Base-by-base conservation (phyloP, 2,113 vertebrate genomes). In the Lasiurus borealis region DNA sequence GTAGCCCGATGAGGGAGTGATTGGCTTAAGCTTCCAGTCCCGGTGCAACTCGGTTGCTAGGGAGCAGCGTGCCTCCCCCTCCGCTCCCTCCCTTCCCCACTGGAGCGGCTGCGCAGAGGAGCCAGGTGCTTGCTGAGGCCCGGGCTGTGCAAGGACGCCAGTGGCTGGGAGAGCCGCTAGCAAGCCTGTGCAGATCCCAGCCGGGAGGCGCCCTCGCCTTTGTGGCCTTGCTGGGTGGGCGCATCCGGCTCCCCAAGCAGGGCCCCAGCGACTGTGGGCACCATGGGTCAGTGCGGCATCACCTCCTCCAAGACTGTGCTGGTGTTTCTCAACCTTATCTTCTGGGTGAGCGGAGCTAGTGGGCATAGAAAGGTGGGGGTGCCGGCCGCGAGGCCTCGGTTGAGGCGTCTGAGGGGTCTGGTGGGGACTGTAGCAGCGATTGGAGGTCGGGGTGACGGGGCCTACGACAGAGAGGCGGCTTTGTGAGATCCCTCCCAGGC, bases 281-380 rank as follows among this genome's bases (percentile, higher is more conserved):
- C 95, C 23, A 98, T 98, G 98, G 98, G 98, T 50, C 99, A 99
- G 98, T 99, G 99, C 95, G 99, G 99, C 40, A 99, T 99, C 93
- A 99, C 99, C 85, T 99, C 99, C 34, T 99, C 99, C 68, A 99
- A 99, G 98, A 99, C 99, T 83, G 99, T 99, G 81, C 95, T 99
- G 96, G 99, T 99, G 95, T 99, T 99, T 95, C 99, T 99, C 75
- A 99, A 99, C 96, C 99, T 99, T 76, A 99, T 99, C 95, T 99
- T 99, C 96, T 99, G 99, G 99, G 99, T 98, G 93, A 98, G 98
- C 91, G 5, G 12, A 29, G 94, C 16, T 97, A 96, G 34, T 2
- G 48, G 34, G 76, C 21, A 13, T 40, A 78, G 68, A 21, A 40
- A 5, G 50, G 57, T 3, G 91, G 25, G 76, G 85, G 46, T 21